Evolutionary conservation across 2,888 invertebrate species (phyloP), one percentile per base, ranked within the genome.

Genomic region (Rhagium mordax): DNA sequence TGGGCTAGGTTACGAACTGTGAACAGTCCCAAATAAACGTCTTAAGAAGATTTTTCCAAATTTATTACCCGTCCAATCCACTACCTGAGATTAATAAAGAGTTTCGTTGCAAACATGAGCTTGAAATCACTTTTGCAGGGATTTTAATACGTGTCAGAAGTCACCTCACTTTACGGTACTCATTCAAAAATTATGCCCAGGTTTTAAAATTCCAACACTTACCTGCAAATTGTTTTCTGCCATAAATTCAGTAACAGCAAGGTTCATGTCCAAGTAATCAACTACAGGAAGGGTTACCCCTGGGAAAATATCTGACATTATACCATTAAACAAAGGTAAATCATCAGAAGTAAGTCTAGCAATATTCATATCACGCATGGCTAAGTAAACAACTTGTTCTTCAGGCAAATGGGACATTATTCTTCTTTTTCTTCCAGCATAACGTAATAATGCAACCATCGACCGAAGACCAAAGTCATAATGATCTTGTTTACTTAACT

Each of bases 361-460:
- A 53, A 95, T 91, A 86, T 96, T 97, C 96, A 96, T 96, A 86
- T 97, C 96, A 49, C 94, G 93, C 96, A 97, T 96, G 0, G 96
- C 96, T 71, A 96, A 84, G 81, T 89, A 90, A 0, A 90, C 88
- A 65, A 95, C 94, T 90, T 95, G 94, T 69, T 95, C 94, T 83
- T 95, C 95, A 0, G 93, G 92, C 20, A 94, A 87, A 80, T 91
- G 86, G 0, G 92, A 90, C 80, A 93, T 90, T 41, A 92, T 90
- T 5, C 95, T 89, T 77, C 96, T 90, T 87, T 96, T 96, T 57
- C 91, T 90, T 0, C 97, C 97, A 0, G 96, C 96, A 84, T 96
- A 96, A 66, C 96, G 90, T 53, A 97, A 89, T 60, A 97, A 87
- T 0, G 96, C 95, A 0, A 95, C 96, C 91, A 97, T 94, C 0